These are phyloP conservation scores for Crioceris asparagi DNA, from an alignment of 2,888 invertebrate genomes.

Conservation along the genomic window DNA sequence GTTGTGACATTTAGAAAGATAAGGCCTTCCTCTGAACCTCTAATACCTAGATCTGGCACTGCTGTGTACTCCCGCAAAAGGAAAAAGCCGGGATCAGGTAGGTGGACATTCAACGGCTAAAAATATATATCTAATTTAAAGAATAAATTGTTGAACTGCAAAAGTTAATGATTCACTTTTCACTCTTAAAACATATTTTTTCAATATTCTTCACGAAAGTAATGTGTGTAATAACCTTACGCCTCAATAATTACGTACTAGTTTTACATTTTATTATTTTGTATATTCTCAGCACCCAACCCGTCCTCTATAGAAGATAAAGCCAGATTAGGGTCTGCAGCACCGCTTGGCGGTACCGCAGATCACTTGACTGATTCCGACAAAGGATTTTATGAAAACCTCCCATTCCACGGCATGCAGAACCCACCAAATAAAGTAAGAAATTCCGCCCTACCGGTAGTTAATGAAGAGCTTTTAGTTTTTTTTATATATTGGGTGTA, in stretches of 20 bases:
- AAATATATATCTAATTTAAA: too few species aligned
- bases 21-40: conserved; percentile 28
- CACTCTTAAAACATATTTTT: too few species aligned
- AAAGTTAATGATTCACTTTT: too few species aligned
- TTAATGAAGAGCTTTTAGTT: too few species aligned
- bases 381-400: conserved; percentile 85
- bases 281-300: conserved; percentile 41
- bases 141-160: too few species aligned
- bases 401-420: conserved; percentile 90
- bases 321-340: conserved; percentile 38
- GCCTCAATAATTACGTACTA: too few species aligned
- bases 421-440: conserved; percentile 88
- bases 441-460: too few species aligned
- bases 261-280: background rate
- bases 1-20: conserved; percentile 79
- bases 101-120: too few species aligned
- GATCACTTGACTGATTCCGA: conserved; percentile 67
- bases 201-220: too few species aligned
- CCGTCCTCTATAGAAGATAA: conserved; percentile 44
- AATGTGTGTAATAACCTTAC: too few species aligned
- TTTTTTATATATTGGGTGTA: too few species aligned
- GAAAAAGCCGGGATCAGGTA: conserved; percentile 63
- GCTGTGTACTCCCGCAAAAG: conserved; percentile 44
- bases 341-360: conserved; percentile 38
- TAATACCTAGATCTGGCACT: conserved; percentile 8